These are phyloP conservation scores for cattle (Bos taurus) DNA, from an alignment of 2,113 vertebrate species.

Conservation along the genomic window ARS-UCD2.0 NC_037348.1:18295001-18295500, in stretches of 20 bases:
- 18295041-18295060: neutral
- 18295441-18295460: neutral
- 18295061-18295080: neutral
- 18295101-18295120: neutral
- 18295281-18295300: neutral
- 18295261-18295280: neutral
- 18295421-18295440: neutral
- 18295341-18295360: neutral
- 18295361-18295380: neutral
- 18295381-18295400: neutral
- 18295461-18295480: neutral
- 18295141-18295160: fast-evolving
- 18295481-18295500: neutral
- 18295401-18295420: neutral
- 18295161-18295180: too few relatives aligned
- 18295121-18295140: neutral
- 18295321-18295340: too few relatives aligned
- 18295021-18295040: neutral
- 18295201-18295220: fast-evolving
- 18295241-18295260: neutral
- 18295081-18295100: neutral
- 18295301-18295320: neutral
- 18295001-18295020: too few relatives aligned
- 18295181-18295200: fast-evolving
- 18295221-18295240: neutral